These are phyloP conservation scores for Molossus alvarezi DNA, from an alignment of 2,797 vertebrate genomes.

Conservation along the genomic window DNA sequence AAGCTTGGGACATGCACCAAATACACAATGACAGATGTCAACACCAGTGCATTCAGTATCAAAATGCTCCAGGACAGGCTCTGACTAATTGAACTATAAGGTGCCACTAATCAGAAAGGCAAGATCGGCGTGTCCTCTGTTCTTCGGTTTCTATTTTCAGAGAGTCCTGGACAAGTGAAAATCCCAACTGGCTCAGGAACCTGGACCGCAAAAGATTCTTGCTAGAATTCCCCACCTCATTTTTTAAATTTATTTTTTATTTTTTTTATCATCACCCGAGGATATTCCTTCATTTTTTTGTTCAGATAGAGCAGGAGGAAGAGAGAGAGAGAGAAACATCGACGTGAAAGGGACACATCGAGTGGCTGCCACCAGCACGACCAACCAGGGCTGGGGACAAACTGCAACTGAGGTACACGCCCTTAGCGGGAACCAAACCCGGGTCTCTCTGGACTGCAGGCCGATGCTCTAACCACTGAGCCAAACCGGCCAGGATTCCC, in stretches of 20 bases:
- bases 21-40: background rate
- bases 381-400: too few relatives aligned
- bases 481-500: background rate
- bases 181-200: conserved; percentile 5
- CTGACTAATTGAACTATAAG: background rate
- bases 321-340: too few relatives aligned
- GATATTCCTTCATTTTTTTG: too few relatives aligned
- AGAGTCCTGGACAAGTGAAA: background rate
- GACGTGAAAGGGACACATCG: too few relatives aligned
- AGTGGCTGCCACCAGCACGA: too few relatives aligned
- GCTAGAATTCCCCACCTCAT: conserved; percentile 20
- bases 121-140: background rate
- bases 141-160: background rate
- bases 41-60: background rate
- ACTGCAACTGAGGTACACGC: too few relatives aligned
- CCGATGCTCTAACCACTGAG: too few relatives aligned
- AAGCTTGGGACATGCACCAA: background rate
- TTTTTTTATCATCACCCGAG: too few relatives aligned
- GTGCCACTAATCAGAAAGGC: background rate
- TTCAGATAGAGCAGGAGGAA: too few relatives aligned
- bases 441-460: too few relatives aligned
- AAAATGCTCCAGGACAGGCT: background rate
- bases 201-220: background rate
- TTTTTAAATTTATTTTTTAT: background rate
- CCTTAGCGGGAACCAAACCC: too few relatives aligned